phyloP scores from a whole-genome alignment of 2,888 invertebrate species.

The Hanleya hanleyi region DNA sequence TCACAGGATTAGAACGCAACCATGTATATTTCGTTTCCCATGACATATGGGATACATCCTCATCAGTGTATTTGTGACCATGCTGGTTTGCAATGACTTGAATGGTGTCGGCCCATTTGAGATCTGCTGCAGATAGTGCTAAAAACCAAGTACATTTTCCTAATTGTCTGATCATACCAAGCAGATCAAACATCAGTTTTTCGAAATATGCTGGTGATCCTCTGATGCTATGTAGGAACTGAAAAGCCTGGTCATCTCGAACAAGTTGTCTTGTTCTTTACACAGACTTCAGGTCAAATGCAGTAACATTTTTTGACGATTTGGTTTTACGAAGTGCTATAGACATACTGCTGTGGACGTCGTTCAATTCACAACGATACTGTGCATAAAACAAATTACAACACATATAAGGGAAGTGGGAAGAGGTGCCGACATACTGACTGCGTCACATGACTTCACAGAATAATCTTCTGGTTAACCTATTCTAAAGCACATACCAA shows the following conservation, averaged over 20 bases:
- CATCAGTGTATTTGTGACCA: neutral
- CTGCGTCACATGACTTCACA: too few relatives aligned
- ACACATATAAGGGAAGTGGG: too few relatives aligned
- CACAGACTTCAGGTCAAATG: conserved; percentile 22
- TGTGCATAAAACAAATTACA: conserved; percentile 40
- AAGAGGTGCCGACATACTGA: too few relatives aligned
- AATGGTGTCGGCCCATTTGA: neutral
- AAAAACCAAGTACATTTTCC: conserved; percentile 1
- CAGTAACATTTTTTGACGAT: conserved; percentile 13
- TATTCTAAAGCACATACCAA: too few relatives aligned
- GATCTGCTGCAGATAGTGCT: conserved; percentile 3
- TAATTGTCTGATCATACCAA: neutral
- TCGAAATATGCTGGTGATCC: conserved; percentile 13
- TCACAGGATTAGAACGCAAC: neutral
- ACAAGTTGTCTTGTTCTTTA: neutral
- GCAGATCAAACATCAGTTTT: conserved; percentile 3
- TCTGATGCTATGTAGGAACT: conserved; percentile 3
- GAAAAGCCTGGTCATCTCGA: neutral
- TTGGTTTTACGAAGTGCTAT: conserved; percentile 23
- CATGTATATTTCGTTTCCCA: neutral
- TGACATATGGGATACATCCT: neutral
- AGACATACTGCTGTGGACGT: too few relatives aligned
- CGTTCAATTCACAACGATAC: too few relatives aligned
- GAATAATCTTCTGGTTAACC: too few relatives aligned
- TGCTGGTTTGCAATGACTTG: neutral